Percentiles rank a stretch among this genome's conserved stretches.
Evolutionary conservation across 2,113 vertebrate genomes (phyloP).

Genomic region (Hiodon alosoides): DNA sequence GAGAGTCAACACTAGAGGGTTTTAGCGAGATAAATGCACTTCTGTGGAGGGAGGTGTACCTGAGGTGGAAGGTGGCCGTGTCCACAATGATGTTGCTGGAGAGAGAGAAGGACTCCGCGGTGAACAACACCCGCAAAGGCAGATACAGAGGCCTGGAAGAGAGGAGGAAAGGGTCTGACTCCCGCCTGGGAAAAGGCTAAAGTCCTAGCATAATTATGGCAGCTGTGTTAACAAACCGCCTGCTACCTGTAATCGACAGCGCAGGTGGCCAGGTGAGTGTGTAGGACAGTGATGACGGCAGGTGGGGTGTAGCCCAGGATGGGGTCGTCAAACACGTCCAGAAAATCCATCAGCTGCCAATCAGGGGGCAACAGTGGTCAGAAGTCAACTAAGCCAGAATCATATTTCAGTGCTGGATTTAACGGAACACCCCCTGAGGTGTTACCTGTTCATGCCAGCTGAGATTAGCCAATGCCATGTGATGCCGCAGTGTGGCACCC

Average conservation of each 20-base stretch:
- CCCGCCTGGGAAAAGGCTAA: background rate
- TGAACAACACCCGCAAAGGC: slow-evolving; percentile 74
- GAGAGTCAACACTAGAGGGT: no score
- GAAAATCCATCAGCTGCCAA: slow-evolving; percentile 75
- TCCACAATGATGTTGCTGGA: slow-evolving; percentile 90
- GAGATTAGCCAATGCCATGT: slow-evolving; percentile 68
- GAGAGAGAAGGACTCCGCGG: slow-evolving; percentile 81
- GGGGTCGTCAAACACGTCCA: slow-evolving; percentile 82
- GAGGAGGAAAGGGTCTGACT: background rate
- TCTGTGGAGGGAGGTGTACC: slow-evolving; percentile 50
- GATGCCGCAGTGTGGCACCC: slow-evolving; percentile 78
- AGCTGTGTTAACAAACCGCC: no score
- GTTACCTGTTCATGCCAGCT: slow-evolving; percentile 89
- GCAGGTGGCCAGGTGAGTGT: slow-evolving; percentile 81
- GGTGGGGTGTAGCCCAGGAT: slow-evolving; percentile 83
- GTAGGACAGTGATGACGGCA: slow-evolving; percentile 78
- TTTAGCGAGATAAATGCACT: background rate
- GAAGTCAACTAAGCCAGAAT: background rate
- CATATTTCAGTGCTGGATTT: no score
- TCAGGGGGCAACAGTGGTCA: slow-evolving; percentile 13
- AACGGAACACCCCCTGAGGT: no score
- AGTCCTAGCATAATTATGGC: no score
- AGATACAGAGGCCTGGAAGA: slow-evolving; percentile 76
- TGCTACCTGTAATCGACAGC: slow-evolving; percentile 81
- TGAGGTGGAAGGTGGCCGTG: slow-evolving; percentile 84